phyloP scores from a whole-genome alignment of 1,140 invertebrate genomes.

The Heliconius nattereri region DNA sequence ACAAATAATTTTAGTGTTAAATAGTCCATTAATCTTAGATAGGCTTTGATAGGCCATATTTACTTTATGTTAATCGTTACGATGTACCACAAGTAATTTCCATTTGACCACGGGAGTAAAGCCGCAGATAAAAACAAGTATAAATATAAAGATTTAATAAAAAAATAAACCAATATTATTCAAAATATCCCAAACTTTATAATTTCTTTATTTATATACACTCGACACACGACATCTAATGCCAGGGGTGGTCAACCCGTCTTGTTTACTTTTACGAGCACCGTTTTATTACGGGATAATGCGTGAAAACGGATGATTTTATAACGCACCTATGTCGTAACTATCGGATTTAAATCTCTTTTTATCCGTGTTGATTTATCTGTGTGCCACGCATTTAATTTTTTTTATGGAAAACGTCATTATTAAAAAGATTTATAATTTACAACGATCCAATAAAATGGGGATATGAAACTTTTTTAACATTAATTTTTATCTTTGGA shows the following conservation, averaged over 20 bases:
- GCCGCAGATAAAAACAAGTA: not conserved
- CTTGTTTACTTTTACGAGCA: conserved; percentile 54
- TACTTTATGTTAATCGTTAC: no score
- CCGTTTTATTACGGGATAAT: conserved; percentile 67
- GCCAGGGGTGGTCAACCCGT: conserved; percentile 58
- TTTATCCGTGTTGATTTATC: conserved; percentile 72
- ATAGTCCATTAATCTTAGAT: no score
- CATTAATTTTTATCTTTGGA: conserved; percentile 12
- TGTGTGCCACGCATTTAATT: conserved; percentile 44
- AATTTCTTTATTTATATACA: not conserved
- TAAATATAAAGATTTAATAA: not conserved
- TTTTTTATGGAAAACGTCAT: conserved; percentile 50
- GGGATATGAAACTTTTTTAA: conserved; percentile 42
- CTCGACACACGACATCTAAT: conserved; percentile 21
- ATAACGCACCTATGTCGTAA: conserved; percentile 60
- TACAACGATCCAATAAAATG: conserved; percentile 46
- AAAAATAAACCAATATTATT: not conserved
- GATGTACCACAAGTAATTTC: no score
- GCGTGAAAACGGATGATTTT: conserved; percentile 68
- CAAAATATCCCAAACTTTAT: not conserved
- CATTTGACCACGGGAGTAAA: no score
- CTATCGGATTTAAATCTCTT: conserved; percentile 63
- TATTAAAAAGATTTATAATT: conserved; percentile 49
- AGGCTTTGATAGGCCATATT: no score
- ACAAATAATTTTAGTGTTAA: no score